Evolutionary conservation across 2,888 invertebrate species (phyloP).

Genomic region (Cenopis cana): DNA sequence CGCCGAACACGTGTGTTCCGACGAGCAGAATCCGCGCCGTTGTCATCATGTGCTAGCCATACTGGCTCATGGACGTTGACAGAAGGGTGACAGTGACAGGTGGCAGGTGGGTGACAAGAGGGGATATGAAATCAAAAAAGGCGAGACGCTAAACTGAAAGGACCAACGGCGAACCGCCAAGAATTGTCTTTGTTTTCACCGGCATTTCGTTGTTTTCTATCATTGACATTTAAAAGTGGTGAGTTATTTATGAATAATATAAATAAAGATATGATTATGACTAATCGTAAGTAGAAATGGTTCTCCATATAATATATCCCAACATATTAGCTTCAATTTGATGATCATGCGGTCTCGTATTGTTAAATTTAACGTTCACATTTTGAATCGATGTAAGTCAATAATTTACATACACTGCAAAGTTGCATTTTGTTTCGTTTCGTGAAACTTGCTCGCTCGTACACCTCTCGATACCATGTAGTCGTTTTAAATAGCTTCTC

Average conservation of each 20-base stretch:
- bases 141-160: too few relatives aligned
- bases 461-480: not conserved
- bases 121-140: not conserved
- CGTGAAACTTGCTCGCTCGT: not conserved
- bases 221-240: conserved; percentile 16
- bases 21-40: too few relatives aligned
- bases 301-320: not conserved
- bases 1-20: too few relatives aligned
- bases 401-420: not conserved
- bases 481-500: not conserved
- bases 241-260: conserved; percentile 7
- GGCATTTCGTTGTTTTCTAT: conserved; percentile 22
- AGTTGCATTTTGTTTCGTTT: not conserved
- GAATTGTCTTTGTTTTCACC: conserved; percentile 22
- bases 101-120: too few relatives aligned
- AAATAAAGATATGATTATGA: not conserved
- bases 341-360: conserved; percentile 3
- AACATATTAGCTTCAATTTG: not conserved
- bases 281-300: conserved; percentile 1
- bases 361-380: conserved; percentile 9
- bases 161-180: too few relatives aligned
- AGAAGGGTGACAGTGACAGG: too few relatives aligned
- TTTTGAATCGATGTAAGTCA: conserved; percentile 1
- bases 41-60: too few relatives aligned
- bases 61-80: not conserved